Conservation (phyloP, 2,113 vertebrate genomes). For the Chiloscyllium plagiosum region DNA sequence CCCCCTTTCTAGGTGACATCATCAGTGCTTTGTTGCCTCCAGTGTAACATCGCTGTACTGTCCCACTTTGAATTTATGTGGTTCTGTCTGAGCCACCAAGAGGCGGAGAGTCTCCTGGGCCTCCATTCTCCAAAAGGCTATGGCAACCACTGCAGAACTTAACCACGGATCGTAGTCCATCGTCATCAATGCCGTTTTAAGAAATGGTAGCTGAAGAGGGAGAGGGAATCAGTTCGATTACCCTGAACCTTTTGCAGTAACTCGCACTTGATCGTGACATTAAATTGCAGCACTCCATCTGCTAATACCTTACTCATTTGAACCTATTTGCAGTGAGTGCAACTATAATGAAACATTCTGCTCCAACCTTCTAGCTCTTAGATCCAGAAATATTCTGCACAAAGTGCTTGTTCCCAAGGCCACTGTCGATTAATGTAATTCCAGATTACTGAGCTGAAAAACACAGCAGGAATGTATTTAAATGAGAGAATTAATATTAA, state of each 20-base stretch:
- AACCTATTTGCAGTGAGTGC: neutral
- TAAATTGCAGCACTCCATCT: neutral
- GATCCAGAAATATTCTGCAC: neutral
- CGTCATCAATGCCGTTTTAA: no score
- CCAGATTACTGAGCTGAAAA: slow-evolving; percentile 9
- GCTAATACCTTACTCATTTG: neutral
- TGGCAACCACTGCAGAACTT: no score
- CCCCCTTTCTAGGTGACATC: no score
- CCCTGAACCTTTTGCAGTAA: neutral
- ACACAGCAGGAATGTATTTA: slow-evolving; percentile 1
- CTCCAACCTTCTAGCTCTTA: neutral
- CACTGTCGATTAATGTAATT: neutral
- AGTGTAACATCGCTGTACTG: no score
- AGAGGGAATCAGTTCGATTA: neutral
- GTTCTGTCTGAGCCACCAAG: no score
- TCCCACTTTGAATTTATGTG: no score
- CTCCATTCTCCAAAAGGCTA: no score
- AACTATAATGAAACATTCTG: neutral
- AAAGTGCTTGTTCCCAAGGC: neutral
- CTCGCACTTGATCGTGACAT: neutral
- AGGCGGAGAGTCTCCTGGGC: no score
- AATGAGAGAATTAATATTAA: slow-evolving; percentile 28
- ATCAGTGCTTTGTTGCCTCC: no score
- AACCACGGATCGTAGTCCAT: no score
- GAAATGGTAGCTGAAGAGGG: no score